Evolutionary conservation across 1,140 invertebrate genomes (phyloP), one percentile per base, ranked within the genome.

Genomic region (Atta cephalotes): DNA sequence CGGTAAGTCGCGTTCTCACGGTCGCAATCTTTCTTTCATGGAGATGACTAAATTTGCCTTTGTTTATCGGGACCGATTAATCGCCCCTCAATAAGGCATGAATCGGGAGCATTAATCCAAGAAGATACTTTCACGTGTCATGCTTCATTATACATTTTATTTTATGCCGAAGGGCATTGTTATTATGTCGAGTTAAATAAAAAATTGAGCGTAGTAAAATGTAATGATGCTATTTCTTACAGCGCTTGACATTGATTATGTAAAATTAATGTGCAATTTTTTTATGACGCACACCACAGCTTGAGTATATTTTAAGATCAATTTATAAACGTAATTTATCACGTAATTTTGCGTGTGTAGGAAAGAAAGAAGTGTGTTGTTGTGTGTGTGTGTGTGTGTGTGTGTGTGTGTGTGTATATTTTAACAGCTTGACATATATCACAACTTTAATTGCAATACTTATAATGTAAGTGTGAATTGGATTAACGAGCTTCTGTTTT

Each of bases 1-100:
- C 68, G 39, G 31, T 71, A 71, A 72, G 79, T 70, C 56, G 12
- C 65, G 65, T 91, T 91, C 90, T 91, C 90, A 91, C 89, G 89
- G 63, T 80, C 51, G 71, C 66, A 71, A 60, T 39, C 78, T 65
- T 60, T 25, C 21, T 9, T 68, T 21, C n/a, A 35, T 12, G 72
- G 60, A 81, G 68, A 68, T 51, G 16, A 7, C 51, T 60, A 39
- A 21, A 62, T 71, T 70, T 78, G 16, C 21, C 49, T 76, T 60
- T 45, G 45, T 56, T 60, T 60, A 82, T 81, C 35, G 35, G 21
- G 14, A n/a, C 2, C 35, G 35, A 72, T 81, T 81, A 81, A 70
- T 82, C 51, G 12, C 5, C 10, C 2, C 10, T 49, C 28, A 9
- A 10, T 56, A 18, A 80, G 49, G 10, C 16, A 25, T 39, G 4